A percentile compares a stretch with the other conserved stretches of the same genome.
phyloP scores from a whole-genome alignment of 1,140 invertebrate species.

The Brachionus koreanus region DNA sequence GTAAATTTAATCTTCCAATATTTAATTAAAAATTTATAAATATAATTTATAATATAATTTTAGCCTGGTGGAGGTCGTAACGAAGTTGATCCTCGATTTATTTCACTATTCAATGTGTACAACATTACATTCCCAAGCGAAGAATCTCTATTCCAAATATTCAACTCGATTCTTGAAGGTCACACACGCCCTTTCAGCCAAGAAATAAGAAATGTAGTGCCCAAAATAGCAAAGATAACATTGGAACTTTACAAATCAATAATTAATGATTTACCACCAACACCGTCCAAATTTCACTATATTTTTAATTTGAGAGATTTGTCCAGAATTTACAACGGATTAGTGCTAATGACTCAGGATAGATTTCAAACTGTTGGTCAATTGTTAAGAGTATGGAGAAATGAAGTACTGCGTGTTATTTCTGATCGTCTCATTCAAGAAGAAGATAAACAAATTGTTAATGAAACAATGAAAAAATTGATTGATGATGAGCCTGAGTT shows the following conservation, averaged over 20 bases:
- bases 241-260: slow-evolving; percentile 74
- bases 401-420: slow-evolving; percentile 78
- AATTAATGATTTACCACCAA: slow-evolving; percentile 74
- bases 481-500: slow-evolving; percentile 46
- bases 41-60: not conserved
- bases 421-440: slow-evolving; percentile 75
- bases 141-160: slow-evolving; percentile 58
- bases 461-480: slow-evolving; percentile 29
- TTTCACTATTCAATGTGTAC: slow-evolving; percentile 79
- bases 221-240: slow-evolving; percentile 70
- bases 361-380: slow-evolving; percentile 67
- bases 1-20: not conserved
- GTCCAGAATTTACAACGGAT: slow-evolving; percentile 72
- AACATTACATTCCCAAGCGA: slow-evolving; percentile 77
- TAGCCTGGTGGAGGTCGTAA: slow-evolving; percentile 75
- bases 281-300: slow-evolving; percentile 86
- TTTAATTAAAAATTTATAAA: not conserved
- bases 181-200: slow-evolving; percentile 69
- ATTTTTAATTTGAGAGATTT: slow-evolving; percentile 86
- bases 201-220: slow-evolving; percentile 65
- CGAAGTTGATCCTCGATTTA: slow-evolving; percentile 79
- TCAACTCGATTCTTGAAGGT: slow-evolving; percentile 72
- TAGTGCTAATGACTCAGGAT: slow-evolving; percentile 69
- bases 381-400: slow-evolving; percentile 78
- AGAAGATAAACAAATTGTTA: slow-evolving; percentile 59